These are phyloP conservation scores for Parazoanthus darwini DNA, from an alignment of 92 coral and sea anemone species.

Conservation along the genomic window DNA sequence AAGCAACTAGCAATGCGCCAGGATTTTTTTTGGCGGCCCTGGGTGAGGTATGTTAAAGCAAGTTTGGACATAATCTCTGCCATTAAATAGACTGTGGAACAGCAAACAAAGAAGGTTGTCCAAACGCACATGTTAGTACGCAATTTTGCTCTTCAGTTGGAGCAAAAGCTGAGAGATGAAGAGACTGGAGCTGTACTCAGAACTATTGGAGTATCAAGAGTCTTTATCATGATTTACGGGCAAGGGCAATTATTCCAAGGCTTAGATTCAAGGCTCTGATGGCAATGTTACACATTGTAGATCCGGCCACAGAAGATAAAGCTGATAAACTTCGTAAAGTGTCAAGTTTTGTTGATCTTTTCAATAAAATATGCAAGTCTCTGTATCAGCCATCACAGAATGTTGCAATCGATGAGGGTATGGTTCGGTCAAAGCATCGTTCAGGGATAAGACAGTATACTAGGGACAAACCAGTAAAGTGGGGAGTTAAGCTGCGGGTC, in stretches of 20 bases:
- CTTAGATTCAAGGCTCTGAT: too few species aligned
- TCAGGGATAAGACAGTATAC: conserved; percentile 68
- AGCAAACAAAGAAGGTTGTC: not conserved
- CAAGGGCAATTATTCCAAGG: conserved; percentile 52
- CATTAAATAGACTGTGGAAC: conserved; percentile 32
- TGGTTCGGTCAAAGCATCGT: conserved; percentile 67
- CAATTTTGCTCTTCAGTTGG: conserved; percentile 14
- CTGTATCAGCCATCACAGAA: conserved; percentile 70
- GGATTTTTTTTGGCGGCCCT: conserved; percentile 22
- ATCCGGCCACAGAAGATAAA: too few species aligned
- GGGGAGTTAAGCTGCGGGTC: conserved; percentile 66
- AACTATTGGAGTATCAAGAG: conserved; percentile 65
- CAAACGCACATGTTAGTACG: conserved; percentile 22
- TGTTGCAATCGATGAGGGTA: conserved; percentile 66
- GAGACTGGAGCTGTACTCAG: too few species aligned
- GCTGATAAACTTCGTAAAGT: conserved; percentile 63
- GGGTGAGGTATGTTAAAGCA: conserved; percentile 27
- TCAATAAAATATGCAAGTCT: conserved; percentile 52
- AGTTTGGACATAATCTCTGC: conserved; percentile 10
- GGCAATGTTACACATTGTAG: too few species aligned
- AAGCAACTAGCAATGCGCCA: conserved; percentile 33
- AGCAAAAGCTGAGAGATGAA: not conserved
- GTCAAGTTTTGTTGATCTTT: conserved; percentile 45
- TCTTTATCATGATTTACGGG: conserved; percentile 77
- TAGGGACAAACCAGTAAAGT: conserved; percentile 53